phyloP scores from a whole-genome alignment of 2,113 vertebrate species.

The Drymodes brunneopygia region DNA sequence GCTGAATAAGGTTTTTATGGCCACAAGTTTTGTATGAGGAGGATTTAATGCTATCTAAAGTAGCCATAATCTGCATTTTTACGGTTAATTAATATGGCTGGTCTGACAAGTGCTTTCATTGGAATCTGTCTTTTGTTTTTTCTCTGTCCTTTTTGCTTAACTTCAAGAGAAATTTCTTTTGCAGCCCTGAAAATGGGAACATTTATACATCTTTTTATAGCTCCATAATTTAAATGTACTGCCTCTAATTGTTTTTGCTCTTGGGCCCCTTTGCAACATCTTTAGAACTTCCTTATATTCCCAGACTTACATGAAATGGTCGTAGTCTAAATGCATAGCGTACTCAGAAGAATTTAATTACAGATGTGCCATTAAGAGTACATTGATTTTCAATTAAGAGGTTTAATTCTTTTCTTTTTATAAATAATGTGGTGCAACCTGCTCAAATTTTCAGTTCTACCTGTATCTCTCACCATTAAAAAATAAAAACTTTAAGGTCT shows the following conservation, averaged over 20 bases:
- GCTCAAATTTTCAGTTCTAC: neutral
- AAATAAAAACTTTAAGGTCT: neutral
- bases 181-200: neutral
- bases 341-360: neutral
- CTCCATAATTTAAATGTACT: neutral
- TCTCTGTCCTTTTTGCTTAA: neutral
- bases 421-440: neutral
- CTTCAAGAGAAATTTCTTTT: neutral
- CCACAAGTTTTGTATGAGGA: neutral
- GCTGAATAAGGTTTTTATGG: neutral
- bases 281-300: neutral
- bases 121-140: neutral
- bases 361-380: neutral
- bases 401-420: neutral
- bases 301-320: neutral
- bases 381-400: slow-evolving; percentile 23
- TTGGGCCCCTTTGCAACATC: neutral
- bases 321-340: neutral
- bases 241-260: neutral
- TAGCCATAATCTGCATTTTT: slow-evolving; percentile 26
- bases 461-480: neutral
- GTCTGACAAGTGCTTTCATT: neutral
- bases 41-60: slow-evolving; percentile 3
- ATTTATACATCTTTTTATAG: slow-evolving; percentile 14
- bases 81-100: slow-evolving; percentile 38